Conservation (phyloP, 2,888 invertebrate genomes). For the Yponomeuta cagnagella region DNA sequence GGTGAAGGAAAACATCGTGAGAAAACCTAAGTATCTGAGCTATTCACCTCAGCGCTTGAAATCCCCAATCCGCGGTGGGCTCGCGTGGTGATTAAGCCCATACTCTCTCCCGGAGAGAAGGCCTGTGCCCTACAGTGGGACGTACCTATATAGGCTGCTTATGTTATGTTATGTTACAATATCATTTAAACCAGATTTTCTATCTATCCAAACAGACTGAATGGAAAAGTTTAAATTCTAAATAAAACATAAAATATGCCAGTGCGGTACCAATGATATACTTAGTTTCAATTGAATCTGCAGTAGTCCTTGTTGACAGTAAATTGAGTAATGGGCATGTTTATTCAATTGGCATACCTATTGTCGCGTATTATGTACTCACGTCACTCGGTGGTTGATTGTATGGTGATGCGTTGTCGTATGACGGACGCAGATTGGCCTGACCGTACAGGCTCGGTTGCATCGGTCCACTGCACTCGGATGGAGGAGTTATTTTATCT, state of each 20-base stretch:
- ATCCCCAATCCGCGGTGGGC: too few species aligned
- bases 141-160: too few species aligned
- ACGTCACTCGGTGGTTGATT: neutral
- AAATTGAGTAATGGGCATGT: neutral
- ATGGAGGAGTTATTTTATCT: neutral
- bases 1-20: too few species aligned
- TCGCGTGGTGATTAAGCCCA: too few species aligned
- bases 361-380: neutral
- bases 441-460: neutral
- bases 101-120: too few species aligned
- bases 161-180: too few species aligned
- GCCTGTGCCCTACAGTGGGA: too few species aligned
- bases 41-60: too few species aligned
- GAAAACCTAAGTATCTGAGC: too few species aligned
- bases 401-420: neutral
- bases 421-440: neutral
- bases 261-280: neutral
- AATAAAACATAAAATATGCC: too few species aligned
- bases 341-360: neutral
- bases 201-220: too few species aligned
- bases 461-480: neutral
- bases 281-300: neutral
- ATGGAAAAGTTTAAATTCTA: neutral
- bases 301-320: neutral
- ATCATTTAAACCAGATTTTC: too few species aligned